Percentiles rank a stretch among this genome's conserved stretches.
These are phyloP conservation scores for Balaeniceps rex DNA, from an alignment of 2,113 vertebrate species.

Conservation along the genomic window DNA sequence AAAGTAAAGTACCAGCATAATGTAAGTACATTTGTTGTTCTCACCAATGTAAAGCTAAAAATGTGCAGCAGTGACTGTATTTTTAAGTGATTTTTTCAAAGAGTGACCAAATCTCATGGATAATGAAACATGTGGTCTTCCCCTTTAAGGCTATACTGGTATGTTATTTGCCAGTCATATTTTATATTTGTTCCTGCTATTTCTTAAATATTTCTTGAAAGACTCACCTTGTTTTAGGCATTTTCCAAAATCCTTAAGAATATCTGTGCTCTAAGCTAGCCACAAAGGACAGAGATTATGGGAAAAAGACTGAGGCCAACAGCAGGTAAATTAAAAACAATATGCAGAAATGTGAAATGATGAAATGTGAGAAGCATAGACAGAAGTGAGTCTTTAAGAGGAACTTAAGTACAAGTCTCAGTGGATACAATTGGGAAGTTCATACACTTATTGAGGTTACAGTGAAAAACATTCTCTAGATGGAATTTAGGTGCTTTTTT, in stretches of 20 bases:
- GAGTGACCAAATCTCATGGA: neutral
- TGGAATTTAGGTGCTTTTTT: neutral
- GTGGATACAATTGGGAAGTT: neutral
- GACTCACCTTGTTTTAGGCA: neutral
- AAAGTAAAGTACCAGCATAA: constrained; percentile 46
- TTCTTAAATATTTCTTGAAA: neutral
- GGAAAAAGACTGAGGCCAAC: neutral
- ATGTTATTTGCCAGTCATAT: neutral
- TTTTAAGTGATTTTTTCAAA: neutral
- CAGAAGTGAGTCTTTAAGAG: neutral
- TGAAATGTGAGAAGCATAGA: neutral
- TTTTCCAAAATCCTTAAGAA: neutral
- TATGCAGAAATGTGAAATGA: neutral
- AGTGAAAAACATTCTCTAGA: neutral
- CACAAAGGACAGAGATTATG: neutral
- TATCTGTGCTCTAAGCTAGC: neutral
- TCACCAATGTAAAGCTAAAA: neutral
- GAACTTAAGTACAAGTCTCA: neutral
- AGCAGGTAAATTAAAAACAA: neutral
- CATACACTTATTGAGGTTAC: neutral
- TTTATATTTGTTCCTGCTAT: neutral
- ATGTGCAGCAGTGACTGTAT: neutral
- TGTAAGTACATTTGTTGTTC: constrained; percentile 42
- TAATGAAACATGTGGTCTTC: neutral
- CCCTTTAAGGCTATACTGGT: neutral